Conservation (phyloP, 1,140 invertebrate genomes). For the Trichoplusia ni region DNA sequence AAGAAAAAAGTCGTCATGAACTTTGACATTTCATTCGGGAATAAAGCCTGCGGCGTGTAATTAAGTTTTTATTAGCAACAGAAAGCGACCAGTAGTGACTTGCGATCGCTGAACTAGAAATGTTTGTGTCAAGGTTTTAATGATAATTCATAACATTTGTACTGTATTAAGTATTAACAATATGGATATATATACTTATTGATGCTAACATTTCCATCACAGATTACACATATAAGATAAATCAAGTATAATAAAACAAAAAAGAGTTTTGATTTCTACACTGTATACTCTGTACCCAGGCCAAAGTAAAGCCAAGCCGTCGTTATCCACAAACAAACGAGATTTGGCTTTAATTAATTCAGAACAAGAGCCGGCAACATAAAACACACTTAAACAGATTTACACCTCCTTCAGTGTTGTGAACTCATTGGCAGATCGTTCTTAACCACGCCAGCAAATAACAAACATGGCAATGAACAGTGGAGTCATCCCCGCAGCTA, state of each 20-base stretch:
- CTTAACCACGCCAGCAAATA: slow-evolving; percentile 40
- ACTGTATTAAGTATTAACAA: background rate
- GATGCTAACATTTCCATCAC: too few species aligned
- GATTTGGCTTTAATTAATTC: slow-evolving; percentile 19
- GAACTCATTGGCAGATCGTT: slow-evolving; percentile 24
- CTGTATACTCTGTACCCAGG: too few species aligned
- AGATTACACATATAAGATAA: too few species aligned
- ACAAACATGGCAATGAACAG: slow-evolving; percentile 55
- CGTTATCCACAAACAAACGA: background rate
- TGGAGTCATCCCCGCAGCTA: slow-evolving; percentile 60
- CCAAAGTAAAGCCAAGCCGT: too few species aligned
- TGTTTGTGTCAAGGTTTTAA: background rate
- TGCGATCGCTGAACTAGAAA: background rate
- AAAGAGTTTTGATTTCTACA: too few species aligned
- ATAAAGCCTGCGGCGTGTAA: background rate
- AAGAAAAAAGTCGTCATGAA: background rate
- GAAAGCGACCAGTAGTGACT: background rate
- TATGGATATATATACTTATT: background rate
- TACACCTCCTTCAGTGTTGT: slow-evolving; percentile 31
- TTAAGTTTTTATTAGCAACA: slow-evolving; percentile 1
- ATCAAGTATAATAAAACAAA: too few species aligned
- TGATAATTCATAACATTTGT: background rate
- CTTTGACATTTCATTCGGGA: background rate
- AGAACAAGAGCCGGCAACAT: background rate
- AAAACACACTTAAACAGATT: slow-evolving; percentile 18